Evolutionary conservation across 2,797 vertebrate genomes (phyloP), one percentile per base, ranked within the genome.

Genomic region (Semaprochilodus insignis): DNA sequence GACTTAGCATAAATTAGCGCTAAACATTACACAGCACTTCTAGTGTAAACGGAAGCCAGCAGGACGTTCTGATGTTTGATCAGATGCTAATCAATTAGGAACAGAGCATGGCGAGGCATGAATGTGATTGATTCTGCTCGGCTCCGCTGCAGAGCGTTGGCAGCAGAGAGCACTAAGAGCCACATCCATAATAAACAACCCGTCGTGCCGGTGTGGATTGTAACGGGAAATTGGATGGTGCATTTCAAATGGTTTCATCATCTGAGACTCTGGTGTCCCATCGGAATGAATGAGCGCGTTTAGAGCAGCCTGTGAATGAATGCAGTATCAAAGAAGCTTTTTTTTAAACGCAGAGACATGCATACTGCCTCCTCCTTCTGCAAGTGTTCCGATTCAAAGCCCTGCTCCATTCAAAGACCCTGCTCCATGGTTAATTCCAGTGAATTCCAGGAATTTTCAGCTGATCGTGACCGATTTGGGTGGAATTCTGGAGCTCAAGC

Each of bases 221-320:
- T 72, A 78, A 80, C 72, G 85, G 81, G 83, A 89, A 89, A 74
- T 79, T 85, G 77, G 81, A 88, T 83, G 72, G 74, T 25, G 77
- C 51, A 86, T 95, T 95, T 91, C 92, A 85, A 83, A 86, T 80
- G 23, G 87, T 94, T 94, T 94, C 93, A 93, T 95, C 93, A 94
- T 91, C 91, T 88, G 89, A 91, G 86, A 40, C 0, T 86, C 87
- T 74, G 67, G 60, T 78, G 69, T 82, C 63, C 80, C 84, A 21
- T 78, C 13, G 16, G 72, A 82, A 25, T 55, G 21, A 82, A 80
- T 6, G 27, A 52, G 19, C 74, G 63, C 40, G 34, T 55, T 66
- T 87, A 87, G 60, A 78, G 74, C 81, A 78, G 17, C 83, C 82
- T 77, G 40, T 78, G 83, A 88, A 88, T 83, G 83, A 86, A 86